phyloP scores from a whole-genome alignment of 2,113 vertebrate species.

The Platysteira castanea region DNA sequence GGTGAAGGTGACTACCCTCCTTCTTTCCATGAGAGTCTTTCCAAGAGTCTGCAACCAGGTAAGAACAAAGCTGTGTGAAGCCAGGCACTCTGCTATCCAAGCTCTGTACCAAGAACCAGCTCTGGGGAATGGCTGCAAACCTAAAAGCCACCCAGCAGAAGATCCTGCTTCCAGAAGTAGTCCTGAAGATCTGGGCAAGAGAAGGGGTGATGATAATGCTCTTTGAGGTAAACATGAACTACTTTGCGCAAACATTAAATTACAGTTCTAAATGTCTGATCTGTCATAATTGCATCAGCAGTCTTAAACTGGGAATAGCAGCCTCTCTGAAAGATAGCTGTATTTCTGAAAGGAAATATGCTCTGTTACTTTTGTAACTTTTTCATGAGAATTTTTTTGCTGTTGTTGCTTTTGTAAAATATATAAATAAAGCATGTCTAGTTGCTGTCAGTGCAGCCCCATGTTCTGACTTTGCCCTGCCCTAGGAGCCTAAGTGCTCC shows the following conservation, averaged over 20 bases:
- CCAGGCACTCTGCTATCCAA: not conserved
- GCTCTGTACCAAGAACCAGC: not conserved
- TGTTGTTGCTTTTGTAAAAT: not conserved
- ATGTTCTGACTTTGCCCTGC: not conserved
- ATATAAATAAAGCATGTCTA: not conserved
- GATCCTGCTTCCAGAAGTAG: not conserved
- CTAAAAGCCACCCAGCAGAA: not conserved
- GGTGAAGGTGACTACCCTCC: not conserved
- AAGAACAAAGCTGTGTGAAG: not conserved
- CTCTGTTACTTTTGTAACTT: not conserved
- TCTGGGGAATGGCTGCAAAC: not conserved
- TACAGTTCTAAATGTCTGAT: not conserved
- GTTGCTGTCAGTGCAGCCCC: not conserved
- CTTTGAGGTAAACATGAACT: not conserved
- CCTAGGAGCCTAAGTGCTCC: fast-evolving
- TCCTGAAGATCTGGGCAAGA: not conserved
- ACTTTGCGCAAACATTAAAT: not conserved
- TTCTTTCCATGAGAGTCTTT: not conserved
- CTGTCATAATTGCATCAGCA: not conserved
- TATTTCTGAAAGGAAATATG: not conserved
- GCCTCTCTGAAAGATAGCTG: not conserved
- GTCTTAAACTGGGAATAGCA: not conserved
- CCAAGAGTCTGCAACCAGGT: not conserved
- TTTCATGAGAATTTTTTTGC: not conserved
- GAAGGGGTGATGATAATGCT: not conserved